Base-by-base conservation (phyloP, 2,113 vertebrate genomes). In the Leptosomus discolor region DNA sequence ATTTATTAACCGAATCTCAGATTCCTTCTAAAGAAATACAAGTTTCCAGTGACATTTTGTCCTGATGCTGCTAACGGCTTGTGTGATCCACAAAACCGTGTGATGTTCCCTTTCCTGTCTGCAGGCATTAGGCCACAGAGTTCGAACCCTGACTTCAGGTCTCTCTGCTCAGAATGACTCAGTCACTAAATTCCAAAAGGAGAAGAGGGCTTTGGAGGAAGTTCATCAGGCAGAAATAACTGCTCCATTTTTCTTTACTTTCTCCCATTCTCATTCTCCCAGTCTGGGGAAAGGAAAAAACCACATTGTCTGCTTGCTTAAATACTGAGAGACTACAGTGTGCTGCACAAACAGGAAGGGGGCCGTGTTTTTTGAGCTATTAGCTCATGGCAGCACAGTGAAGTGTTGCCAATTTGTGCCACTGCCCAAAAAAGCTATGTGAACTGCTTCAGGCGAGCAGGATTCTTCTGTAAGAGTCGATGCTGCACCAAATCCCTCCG, bases 111-210 rank as follows among this genome's bases (percentile, higher is more conserved):
- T 68, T 76, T 80, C 61, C 67, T 58, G 34, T 67, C 95, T 96
- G 75, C 54, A 98, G 97, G 94, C 97, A 67, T 88, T 90, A 83
- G 97, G 97, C 76, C 94, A 92, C 64, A 90, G 93, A 75, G 95
- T 93, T 77, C 19, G 36, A 65, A 94, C 89, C 37, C 76, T 97
- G 86, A 94, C 78, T 6, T 87, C 83, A 32, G 92, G 98, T 81
- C 96, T 98, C 53, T 95, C 67, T 3, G 80, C 96, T 77, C 20
- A 7, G 34, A 96, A 97, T 63, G 96, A 98, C 53, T 92, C 95
- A 39, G 94, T 92, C 2, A 43, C 96, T 64, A 90, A 97, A 91
- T 96, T 98, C 85, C 97, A 97, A 90, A 97, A 97, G 73, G 92
- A 97, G 75, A 96, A 97, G 61, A 80, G 86, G 34, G 89, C 90